These are phyloP conservation scores for Sebastes steindachneri DNA, from an alignment of 2,797 vertebrate genomes.

Conservation along the genomic window DNA sequence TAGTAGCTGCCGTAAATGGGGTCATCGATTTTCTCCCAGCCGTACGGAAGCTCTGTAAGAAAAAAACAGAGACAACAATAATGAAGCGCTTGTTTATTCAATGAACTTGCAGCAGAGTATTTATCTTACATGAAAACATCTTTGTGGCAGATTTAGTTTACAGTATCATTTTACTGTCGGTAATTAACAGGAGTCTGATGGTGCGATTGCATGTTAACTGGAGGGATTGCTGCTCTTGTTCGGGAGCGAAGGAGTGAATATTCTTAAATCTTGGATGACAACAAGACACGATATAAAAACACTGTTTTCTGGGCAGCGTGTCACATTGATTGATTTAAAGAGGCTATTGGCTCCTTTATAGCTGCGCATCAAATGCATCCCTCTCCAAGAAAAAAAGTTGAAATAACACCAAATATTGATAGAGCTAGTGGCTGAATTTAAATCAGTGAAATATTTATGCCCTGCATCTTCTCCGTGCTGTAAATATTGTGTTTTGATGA, in stretches of 20 bases:
- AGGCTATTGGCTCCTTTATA: constrained; percentile 37
- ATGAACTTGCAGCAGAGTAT: constrained; percentile 20
- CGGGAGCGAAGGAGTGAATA: not conserved
- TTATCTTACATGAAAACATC: constrained; percentile 33
- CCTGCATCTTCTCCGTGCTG: constrained; percentile 23
- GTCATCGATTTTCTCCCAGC: constrained; percentile 99
- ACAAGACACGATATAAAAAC: constrained; percentile 21
- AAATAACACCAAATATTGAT: constrained; percentile 47
- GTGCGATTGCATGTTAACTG: not conserved
- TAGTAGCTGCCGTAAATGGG: constrained; percentile 99
- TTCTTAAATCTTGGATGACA: constrained; percentile 8
- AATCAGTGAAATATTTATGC: constrained; percentile 63
- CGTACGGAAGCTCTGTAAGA: constrained; percentile 97
- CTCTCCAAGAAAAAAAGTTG: constrained; percentile 17
- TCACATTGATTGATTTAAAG: constrained; percentile 54
- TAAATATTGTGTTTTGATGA: constrained; percentile 69
- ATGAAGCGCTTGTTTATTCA: constrained; percentile 71
- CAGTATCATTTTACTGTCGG: not conserved
- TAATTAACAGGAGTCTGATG: not conserved
- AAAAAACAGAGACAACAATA: constrained; percentile 65
- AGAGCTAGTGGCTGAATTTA: constrained; percentile 36
- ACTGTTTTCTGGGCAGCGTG: constrained; percentile 19
- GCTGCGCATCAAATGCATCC: constrained; percentile 14
- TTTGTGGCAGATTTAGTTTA: constrained; percentile 5
- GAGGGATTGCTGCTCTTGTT: not conserved